Percentiles rank a stretch among this genome's conserved stretches.
These are phyloP conservation scores for Ascidia mentula DNA, from an alignment of 23 tunicate genomes.

Conservation along the genomic window DNA sequence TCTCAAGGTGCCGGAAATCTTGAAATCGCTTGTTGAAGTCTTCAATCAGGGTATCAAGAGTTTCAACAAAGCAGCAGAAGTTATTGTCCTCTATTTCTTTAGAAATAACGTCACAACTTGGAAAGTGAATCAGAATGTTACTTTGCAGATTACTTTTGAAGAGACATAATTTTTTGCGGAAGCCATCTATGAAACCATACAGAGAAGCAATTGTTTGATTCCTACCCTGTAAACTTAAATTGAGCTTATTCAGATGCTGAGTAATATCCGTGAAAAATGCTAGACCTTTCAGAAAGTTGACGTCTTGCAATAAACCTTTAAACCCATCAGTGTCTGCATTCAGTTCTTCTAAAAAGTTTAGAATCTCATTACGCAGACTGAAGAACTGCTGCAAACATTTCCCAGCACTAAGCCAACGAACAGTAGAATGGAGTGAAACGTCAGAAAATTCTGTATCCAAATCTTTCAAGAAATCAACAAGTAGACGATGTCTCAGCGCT, in stretches of 20 bases:
- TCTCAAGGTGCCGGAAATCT: conserved; percentile 4
- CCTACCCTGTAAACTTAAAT: conserved; percentile 41
- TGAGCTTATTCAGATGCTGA: conserved; percentile 51
- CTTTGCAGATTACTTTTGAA: conserved; percentile 28
- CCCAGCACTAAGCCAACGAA: conserved; percentile 62
- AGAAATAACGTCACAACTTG: conserved; percentile 22
- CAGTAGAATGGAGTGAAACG: conserved; percentile 37
- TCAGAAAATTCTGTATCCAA: conserved; percentile 49
- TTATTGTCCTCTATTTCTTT: conserved; percentile 32
- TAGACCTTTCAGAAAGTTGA: conserved; percentile 37
- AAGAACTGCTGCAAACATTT: conserved; percentile 58
- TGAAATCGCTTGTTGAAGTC: conserved; percentile 38
- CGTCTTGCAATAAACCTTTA: conserved; percentile 32
- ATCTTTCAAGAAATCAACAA: conserved; percentile 34
- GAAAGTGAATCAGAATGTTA: conserved; percentile 51
- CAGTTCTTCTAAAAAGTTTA: conserved; percentile 38
- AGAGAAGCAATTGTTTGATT: conserved; percentile 43
- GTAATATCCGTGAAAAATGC: conserved; percentile 58
- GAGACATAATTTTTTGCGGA: conserved; percentile 30
- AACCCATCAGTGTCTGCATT: not conserved
- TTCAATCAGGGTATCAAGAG: conserved; percentile 16
- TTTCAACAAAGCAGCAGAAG: conserved; percentile 43
- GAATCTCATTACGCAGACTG: conserved; percentile 44
- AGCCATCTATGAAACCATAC: conserved; percentile 40
- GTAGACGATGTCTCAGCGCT: conserved; percentile 34